Evolutionary conservation across 2,888 invertebrate genomes (phyloP), one percentile per base, ranked within the genome.

Genomic region (Caenorhabditis virilis): DNA sequence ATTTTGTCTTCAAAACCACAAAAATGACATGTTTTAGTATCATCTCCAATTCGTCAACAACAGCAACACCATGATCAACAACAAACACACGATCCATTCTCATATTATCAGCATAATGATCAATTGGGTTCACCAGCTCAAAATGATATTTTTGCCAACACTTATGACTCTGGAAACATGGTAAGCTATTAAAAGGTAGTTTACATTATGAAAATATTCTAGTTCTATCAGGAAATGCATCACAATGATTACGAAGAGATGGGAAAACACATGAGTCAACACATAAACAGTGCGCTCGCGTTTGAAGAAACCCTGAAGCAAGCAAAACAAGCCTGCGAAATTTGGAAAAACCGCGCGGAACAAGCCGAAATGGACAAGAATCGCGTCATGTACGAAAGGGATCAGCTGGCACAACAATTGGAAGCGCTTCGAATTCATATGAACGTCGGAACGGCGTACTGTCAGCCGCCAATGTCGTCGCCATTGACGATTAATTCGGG

Each of bases 251-350:
- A 42, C 5, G 58, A 58, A n/a, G 55, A 51, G 35, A 42, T 54
- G 46, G 46, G 50, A 15, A 33, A 30, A 27, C 30, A 22, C 11
- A 50, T 25, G 13, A 35, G 23, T 1, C 56, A 62, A 9, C 52
- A 52, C n/a, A 42, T 27, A 16, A 62, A 27, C 33, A 9, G 48
- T n/a, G 39, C 27, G 13, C 57, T 49, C 9, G 58, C 66, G 11
- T 62, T 71, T 62, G 75, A 77, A 33, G 73, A 75, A 11, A 56
- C 64, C 9, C 42, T 74, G 41, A 75, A 72, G 39, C 70, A 74
- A 45, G 61, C 57, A 2, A 25, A 64, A 51, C 66, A 69, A 33
- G 66, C 36, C 7, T 62, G 54, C 26, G 67, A 68, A 45, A 56
- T 60, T 18, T 64, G 59, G 59, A 63, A 51, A n/a, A 38, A 22